Base-by-base conservation (phyloP, 1,140 invertebrate genomes). In the Ceratosolen fusciceps region DNA sequence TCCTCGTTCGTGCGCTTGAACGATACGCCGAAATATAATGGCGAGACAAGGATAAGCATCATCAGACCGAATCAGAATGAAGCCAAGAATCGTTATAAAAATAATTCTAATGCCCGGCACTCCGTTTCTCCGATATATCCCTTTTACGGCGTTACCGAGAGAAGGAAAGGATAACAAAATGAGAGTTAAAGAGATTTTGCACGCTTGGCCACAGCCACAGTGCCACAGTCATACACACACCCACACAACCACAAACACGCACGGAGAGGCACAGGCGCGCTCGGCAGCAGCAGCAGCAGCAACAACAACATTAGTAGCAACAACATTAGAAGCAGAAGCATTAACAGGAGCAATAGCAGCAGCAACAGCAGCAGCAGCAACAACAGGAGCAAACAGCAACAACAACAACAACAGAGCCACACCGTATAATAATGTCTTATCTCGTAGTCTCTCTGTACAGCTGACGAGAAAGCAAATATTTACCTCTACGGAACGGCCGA, bases 1-100 rank as follows among this genome's bases (percentile, higher is more conserved):
- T n/a, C n/a, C n/a, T n/a, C n/a, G n/a, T n/a, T n/a, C n/a, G 85
- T 83, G 82, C 84, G 82, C 84, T 85, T 70, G 60, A 56, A 74
- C 56, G n/a, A n/a, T n/a, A n/a, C 67, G 56, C 71, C 29, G 74
- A 65, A 72, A 76, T 62, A 75, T 54, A 73, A 76, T 80, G 73
- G 73, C 76, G 73, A 80, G 76, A 76, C 73, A 67, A 77, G 74
- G 79, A 80, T 74, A 80, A 71, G 79, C 74, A 72, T 68, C 74
- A 80, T n/a, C n/a, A n/a, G n/a, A n/a, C 73, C 70, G 39, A 58
- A n/a, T 78, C 76, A 49, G 71, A 79, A n/a, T n/a, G n/a, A n/a
- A 74, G 70, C 58, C 60, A 60, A 73, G 58, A 65, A 79, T 74
- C 77, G 26, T 70, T 72, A n/a, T 56, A 62, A 29, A 21, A 79